Percentiles rank a stretch among this genome's conserved stretches.
Evolutionary conservation across 2,797 vertebrate species (phyloP).

Genomic region (Anguilla megastoma): DNA sequence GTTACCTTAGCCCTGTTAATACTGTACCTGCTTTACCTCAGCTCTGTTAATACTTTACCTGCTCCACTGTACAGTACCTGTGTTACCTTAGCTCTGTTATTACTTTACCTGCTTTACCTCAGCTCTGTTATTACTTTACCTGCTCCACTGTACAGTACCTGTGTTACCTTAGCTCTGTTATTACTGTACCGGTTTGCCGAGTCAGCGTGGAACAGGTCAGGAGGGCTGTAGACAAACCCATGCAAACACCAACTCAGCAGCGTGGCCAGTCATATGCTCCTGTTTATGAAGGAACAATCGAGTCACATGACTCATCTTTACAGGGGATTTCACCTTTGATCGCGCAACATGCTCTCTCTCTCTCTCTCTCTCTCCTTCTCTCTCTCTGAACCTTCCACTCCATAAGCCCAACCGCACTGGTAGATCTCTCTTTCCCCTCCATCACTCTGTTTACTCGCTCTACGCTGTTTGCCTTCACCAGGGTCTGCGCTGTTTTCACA

Average conservation of each 20-base stretch:
- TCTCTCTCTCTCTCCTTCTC: not conserved
- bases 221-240: not conserved
- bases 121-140: not conserved
- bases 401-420: not conserved
- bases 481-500: slow-evolving; percentile 1
- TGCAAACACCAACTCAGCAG: not conserved
- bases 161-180: not conserved
- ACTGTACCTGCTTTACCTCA: not conserved
- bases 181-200: not conserved
- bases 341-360: not conserved
- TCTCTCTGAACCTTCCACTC: slow-evolving; percentile 23
- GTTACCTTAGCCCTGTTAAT: not conserved
- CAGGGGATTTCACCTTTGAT: slow-evolving; percentile 18
- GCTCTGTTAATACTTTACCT: not conserved
- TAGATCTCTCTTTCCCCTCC: slow-evolving; percentile 12
- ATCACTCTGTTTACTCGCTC: slow-evolving; percentile 14
- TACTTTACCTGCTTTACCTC: too few relatives aligned
- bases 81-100: not conserved
- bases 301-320: slow-evolving; percentile 34
- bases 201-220: not conserved
- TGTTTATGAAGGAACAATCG: slow-evolving; percentile 20
- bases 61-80: not conserved
- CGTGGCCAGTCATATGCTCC: slow-evolving; percentile 31
- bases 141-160: not conserved
- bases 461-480: slow-evolving; percentile 22